Percentiles rank a stretch among this genome's conserved stretches.
phyloP scores from a whole-genome alignment of 2,113 vertebrate genomes.

The Lycocorax pyrrhopterus region DNA sequence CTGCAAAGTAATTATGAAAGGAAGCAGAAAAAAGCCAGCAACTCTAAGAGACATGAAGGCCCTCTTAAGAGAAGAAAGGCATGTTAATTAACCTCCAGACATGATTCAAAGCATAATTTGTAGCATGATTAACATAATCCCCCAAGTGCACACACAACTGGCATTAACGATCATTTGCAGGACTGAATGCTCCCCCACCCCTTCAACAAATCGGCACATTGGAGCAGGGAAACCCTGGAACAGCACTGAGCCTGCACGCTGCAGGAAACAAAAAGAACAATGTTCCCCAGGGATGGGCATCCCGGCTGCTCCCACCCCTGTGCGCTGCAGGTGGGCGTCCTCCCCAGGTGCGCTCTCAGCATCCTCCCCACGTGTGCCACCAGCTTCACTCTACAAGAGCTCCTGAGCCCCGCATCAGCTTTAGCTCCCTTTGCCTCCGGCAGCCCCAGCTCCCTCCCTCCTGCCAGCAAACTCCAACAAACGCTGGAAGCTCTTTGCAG shows the following conservation, averaged over 20 bases:
- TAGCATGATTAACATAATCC: conserved; percentile 71
- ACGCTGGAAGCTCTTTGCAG: not conserved
- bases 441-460: not conserved
- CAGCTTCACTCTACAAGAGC: not conserved
- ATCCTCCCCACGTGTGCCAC: not conserved
- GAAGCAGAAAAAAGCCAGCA: conserved; percentile 36
- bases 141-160: conserved; percentile 58
- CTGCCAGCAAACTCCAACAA: not conserved
- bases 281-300: not conserved
- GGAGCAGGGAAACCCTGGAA: not conserved
- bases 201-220: not conserved
- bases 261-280: not conserved
- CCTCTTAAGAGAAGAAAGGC: conserved; percentile 65
- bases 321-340: not conserved
- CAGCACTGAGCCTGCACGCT: not conserved
- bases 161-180: conserved; percentile 32
- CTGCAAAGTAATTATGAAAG: conserved; percentile 44
- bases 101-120: conserved; percentile 68
- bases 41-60: conserved; percentile 43
- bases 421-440: not conserved
- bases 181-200: not conserved
- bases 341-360: not conserved
- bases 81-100: conserved; percentile 70
- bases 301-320: not conserved
- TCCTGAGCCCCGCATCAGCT: not conserved